Base-by-base conservation (phyloP, 2,888 invertebrate genomes). In the Mystacides longicornis region DNA sequence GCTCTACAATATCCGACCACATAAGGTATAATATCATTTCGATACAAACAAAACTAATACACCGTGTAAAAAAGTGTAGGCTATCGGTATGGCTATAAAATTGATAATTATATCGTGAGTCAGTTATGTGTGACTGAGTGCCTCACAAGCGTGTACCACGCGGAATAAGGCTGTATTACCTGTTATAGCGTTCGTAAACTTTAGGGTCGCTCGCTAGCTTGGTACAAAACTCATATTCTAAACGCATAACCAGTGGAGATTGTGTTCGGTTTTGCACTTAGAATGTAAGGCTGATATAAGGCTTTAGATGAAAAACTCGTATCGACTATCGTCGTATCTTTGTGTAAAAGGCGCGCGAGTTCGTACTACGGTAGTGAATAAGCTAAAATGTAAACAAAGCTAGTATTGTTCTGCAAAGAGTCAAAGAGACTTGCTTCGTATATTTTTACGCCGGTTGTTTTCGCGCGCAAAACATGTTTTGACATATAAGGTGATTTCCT, bases 281-380 rank as follows among this genome's bases (percentile, higher is more conserved):
- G 57, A 54, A 46, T 57, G 47, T 57, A 54, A 57, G 23, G 53
- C 37, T 37, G n/a, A 21, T 18, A 23, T 42, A 49, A 31, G 52
- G 49, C 27, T 33, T 21, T 45, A 50, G 20, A 33, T 23, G 52
- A 46, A 56, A 56, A 56, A 56, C 53, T 56, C 49, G 52, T 43
- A 47, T 47, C n/a, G 14, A 3, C 14, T 37, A 37, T 37, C 3
- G 37, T 16, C 14, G 16, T 7, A 37, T 14, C 37, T 14, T 37
- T 37, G 4, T 37, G 14, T 37, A 4, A 16, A 37, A 37, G 37
- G 37, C 16, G 37, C 37, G 16, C 14, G 16, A 37, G n/a, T 14
- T 37, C 7, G 11, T 5, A 5, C 27, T 27, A 7, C 5, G 7
- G 11, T 27, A 27, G 27, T 27, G 37, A 37, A 37, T 37, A 16